These are phyloP conservation scores for Diceros bicornis DNA, from an alignment of 2,797 vertebrate species.

Conservation along the genomic window DNA sequence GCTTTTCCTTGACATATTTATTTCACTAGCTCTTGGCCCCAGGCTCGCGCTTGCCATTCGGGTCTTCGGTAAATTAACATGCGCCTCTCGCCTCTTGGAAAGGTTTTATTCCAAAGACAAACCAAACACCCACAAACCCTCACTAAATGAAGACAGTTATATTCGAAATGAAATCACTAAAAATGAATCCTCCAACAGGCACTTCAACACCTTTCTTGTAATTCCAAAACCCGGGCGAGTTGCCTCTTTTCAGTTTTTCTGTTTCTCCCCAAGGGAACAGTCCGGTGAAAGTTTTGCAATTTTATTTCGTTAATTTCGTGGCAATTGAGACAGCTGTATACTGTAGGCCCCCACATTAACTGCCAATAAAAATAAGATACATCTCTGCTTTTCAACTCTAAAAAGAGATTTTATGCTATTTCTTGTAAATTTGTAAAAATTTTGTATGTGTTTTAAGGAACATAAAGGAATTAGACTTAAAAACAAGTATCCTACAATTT, in stretches of 20 bases:
- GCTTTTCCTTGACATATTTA: background rate
- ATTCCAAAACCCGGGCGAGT: background rate
- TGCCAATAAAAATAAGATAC: conserved; percentile 8
- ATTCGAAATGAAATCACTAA: background rate
- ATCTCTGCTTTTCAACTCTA: background rate
- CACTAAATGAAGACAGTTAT: background rate
- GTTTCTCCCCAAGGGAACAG: background rate
- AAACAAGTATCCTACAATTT: background rate
- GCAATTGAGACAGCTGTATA: background rate
- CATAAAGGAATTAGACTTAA: background rate
- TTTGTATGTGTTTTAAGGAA: background rate
- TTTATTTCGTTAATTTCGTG: background rate
- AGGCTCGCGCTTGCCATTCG: background rate
- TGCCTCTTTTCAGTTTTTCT: background rate
- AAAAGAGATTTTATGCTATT: background rate
- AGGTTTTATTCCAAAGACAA: background rate
- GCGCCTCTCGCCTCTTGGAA: background rate
- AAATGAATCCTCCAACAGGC: background rate
- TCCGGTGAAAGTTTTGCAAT: background rate
- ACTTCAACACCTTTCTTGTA: background rate
- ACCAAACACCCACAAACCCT: background rate
- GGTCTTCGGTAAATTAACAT: background rate
- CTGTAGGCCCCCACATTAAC: background rate
- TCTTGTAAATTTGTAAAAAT: background rate
- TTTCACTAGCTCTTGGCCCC: too few relatives aligned